Evolutionary conservation across 2,888 invertebrate species (phyloP).

Genomic region (Ellobium chinense): DNA sequence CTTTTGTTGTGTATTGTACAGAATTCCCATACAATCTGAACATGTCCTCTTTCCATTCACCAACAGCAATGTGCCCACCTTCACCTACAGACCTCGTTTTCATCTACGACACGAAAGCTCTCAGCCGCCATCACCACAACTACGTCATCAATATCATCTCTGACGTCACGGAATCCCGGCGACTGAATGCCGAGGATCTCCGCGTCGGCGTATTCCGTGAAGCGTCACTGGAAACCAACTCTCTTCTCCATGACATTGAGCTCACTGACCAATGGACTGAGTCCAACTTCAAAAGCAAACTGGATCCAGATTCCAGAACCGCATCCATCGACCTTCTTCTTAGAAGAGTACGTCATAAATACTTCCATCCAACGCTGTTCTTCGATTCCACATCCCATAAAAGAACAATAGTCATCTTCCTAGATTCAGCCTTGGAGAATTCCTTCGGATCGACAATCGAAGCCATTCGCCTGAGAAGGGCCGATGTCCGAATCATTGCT

Average conservation of each 20-base stretch:
- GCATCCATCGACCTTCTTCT: conserved; percentile 7
- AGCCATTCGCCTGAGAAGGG: conserved; percentile 40
- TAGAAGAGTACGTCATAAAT: conserved; percentile 6
- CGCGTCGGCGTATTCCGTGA: conserved; percentile 45
- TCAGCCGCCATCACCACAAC: conserved; percentile 33
- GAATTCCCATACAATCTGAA: too few relatives aligned
- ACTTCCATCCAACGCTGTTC: conserved; percentile 4
- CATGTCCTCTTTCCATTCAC: too few relatives aligned
- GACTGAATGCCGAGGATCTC: conserved; percentile 5
- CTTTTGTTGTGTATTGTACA: too few relatives aligned
- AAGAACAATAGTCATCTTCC: conserved; percentile 49
- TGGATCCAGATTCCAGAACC: conserved; percentile 18
- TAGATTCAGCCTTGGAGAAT: conserved; percentile 43
- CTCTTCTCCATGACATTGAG: conserved; percentile 20
- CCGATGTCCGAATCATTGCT: conserved; percentile 44
- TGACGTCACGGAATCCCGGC: conserved; percentile 29
- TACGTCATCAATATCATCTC: conserved; percentile 43
- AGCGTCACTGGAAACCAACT: neutral
- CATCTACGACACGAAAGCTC: conserved; percentile 45
- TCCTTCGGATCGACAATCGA: conserved; percentile 33
- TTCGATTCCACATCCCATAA: conserved; percentile 12
- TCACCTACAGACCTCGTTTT: conserved; percentile 45
- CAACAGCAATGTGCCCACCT: conserved; percentile 15
- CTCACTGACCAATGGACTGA: conserved; percentile 29
- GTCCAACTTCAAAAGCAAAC: conserved; percentile 5